phyloP scores from a whole-genome alignment of 2,797 vertebrate species.

The Peromyscus melanophrys region DNA sequence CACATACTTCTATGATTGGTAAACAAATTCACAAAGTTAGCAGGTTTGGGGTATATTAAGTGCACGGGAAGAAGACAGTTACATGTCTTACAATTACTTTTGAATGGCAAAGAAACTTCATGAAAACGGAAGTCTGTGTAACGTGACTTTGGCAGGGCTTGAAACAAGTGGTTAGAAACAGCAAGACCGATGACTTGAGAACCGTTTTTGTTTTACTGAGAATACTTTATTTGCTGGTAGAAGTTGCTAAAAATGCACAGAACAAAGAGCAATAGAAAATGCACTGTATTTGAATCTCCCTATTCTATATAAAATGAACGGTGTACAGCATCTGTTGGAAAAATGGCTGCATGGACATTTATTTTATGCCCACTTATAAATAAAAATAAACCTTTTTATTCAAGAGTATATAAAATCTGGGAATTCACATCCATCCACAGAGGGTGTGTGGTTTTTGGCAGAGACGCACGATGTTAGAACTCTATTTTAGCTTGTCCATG shows the following conservation, averaged over 20 bases:
- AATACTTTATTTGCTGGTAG: constrained; percentile 94
- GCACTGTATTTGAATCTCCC: constrained; percentile 91
- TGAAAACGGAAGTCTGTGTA: constrained; percentile 89
- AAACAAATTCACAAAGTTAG: constrained; percentile 93
- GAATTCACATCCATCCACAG: constrained; percentile 86
- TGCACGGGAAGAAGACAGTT: constrained; percentile 90
- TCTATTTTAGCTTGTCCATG: constrained; percentile 87
- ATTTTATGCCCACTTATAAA: constrained; percentile 92
- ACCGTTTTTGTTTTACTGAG: constrained; percentile 92
- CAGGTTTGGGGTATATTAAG: constrained; percentile 86
- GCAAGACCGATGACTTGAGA: constrained; percentile 92
- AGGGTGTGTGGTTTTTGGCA: constrained; percentile 89
- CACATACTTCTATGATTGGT: constrained; percentile 90
- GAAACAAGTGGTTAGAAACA: constrained; percentile 92
- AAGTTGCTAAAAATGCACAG: constrained; percentile 93
- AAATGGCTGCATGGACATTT: constrained; percentile 92
- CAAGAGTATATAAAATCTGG: constrained; percentile 93
- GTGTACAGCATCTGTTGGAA: constrained; percentile 92
- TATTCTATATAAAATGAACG: constrained; percentile 92
- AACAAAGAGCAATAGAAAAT: constrained; percentile 93
- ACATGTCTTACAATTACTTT: constrained; percentile 89
- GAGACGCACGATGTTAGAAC: constrained; percentile 90
- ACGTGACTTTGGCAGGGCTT: constrained; percentile 89
- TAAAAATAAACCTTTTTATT: constrained; percentile 93
- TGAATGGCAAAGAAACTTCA: constrained; percentile 86